Evolutionary conservation across 2,797 vertebrate species (phyloP).

Genomic region (Melanotaenia boesemani): DNA sequence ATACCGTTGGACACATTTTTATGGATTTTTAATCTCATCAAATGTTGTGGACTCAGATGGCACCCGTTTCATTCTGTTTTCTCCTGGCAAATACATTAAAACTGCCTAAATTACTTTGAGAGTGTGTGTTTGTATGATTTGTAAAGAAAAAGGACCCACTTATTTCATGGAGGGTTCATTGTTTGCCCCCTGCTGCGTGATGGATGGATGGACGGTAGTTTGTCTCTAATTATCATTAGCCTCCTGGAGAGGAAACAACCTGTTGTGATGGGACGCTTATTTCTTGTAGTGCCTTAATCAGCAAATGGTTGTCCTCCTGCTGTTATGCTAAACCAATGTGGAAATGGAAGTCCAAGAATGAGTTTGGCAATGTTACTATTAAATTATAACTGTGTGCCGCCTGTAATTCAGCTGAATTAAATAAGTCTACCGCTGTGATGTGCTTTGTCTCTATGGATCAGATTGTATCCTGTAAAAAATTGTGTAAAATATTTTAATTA

Average conservation of each 20-base stretch:
- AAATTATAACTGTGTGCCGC: not conserved
- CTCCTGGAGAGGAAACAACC: slow-evolving; percentile 65
- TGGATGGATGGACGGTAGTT: slow-evolving; percentile 68
- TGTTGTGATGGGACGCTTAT: slow-evolving; percentile 66
- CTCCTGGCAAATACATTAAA: slow-evolving; percentile 9
- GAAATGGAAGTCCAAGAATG: slow-evolving; percentile 19
- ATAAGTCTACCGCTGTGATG: not conserved
- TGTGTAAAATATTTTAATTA: not conserved
- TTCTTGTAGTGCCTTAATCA: slow-evolving; percentile 59
- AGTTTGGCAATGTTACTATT: not conserved
- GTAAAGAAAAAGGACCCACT: slow-evolving; percentile 22
- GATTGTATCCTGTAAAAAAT: not conserved
- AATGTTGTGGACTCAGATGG: too few species aligned
- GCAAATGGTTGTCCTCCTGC: slow-evolving; percentile 56
- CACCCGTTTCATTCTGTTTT: not conserved
- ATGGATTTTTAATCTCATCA: too few species aligned
- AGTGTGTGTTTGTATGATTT: slow-evolving; percentile 26
- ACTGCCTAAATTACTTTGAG: slow-evolving; percentile 31
- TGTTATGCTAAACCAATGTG: slow-evolving; percentile 39
- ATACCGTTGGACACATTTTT: too few species aligned
- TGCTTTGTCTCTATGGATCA: not conserved
- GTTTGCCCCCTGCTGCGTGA: slow-evolving; percentile 70
- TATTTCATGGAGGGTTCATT: slow-evolving; percentile 17
- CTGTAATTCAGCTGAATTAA: not conserved
- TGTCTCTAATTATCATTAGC: slow-evolving; percentile 73